phyloP scores from a whole-genome alignment of 2,888 invertebrate species.

The Acleris emargana region DNA sequence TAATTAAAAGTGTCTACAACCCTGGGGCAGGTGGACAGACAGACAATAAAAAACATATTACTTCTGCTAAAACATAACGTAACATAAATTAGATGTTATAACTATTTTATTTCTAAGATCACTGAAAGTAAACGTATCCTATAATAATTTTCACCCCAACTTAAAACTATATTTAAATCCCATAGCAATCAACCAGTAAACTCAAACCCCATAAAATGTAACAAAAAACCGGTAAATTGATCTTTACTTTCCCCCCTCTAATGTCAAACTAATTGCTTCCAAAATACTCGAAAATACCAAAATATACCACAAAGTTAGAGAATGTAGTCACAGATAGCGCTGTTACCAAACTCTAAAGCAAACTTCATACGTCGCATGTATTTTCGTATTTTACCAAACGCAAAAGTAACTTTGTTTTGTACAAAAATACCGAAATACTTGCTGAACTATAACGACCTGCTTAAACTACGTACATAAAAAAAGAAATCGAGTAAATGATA shows the following conservation, averaged over 20 bases:
- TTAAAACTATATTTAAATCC: constrained; percentile 11
- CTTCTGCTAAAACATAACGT: no score
- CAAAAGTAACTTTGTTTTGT: constrained; percentile 3
- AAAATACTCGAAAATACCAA: constrained; percentile 52
- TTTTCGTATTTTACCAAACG: neutral
- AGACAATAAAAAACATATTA: no score
- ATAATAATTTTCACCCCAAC: neutral
- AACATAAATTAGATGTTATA: no score
- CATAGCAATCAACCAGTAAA: constrained; percentile 20
- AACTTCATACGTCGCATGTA: neutral
- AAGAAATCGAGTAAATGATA: constrained; percentile 43
- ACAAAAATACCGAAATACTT: constrained; percentile 53
- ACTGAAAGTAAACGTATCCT: no score
- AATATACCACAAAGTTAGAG: constrained; percentile 35
- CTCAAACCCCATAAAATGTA: constrained; percentile 21
- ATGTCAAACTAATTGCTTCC: constrained; percentile 55
- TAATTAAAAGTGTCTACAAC: no score
- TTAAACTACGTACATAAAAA: constrained; percentile 57
- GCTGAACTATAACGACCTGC: constrained; percentile 53
- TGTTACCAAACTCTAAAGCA: neutral
- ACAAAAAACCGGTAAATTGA: constrained; percentile 23
- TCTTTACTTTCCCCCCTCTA: constrained; percentile 23
- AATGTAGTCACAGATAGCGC: neutral
- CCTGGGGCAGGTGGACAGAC: no score
- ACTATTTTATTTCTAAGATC: no score